Conservation (phyloP, 2,888 invertebrate genomes). For the Crioceris asparagi region DNA sequence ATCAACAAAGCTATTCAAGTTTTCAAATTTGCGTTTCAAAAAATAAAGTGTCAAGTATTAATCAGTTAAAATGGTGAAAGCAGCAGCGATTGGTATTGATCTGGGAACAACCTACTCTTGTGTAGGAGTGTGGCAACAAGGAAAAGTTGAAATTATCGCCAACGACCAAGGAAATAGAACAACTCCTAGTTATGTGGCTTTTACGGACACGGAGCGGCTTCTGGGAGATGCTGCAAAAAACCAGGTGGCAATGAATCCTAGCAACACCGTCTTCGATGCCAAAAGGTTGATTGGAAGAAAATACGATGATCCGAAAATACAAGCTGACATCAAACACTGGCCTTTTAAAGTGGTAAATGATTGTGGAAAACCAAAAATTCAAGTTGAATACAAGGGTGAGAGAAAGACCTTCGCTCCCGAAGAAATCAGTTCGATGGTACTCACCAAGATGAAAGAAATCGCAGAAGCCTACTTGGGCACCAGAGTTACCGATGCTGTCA, state of each 20-base stretch:
- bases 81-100: slow-evolving; percentile 64
- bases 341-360: slow-evolving; percentile 65
- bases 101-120: slow-evolving; percentile 83
- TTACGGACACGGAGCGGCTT: slow-evolving; percentile 56
- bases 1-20: too few relatives aligned
- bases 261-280: slow-evolving; percentile 59
- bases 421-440: slow-evolving; percentile 60
- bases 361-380: slow-evolving; percentile 55
- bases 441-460: slow-evolving; percentile 35
- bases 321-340: slow-evolving; percentile 75
- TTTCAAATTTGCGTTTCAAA: too few relatives aligned
- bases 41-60: too few relatives aligned
- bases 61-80: slow-evolving; percentile 29
- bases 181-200: slow-evolving; percentile 70
- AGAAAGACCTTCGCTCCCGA: slow-evolving; percentile 55
- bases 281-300: slow-evolving; percentile 73
- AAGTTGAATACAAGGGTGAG: slow-evolving; percentile 56
- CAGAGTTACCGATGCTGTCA: slow-evolving; percentile 45
- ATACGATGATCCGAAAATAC: slow-evolving; percentile 63
- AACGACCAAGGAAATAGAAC: slow-evolving; percentile 79
- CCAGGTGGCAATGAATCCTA: slow-evolving; percentile 62
- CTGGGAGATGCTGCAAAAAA: slow-evolving; percentile 63
- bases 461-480: slow-evolving; percentile 39
- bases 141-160: slow-evolving; percentile 77
- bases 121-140: slow-evolving; percentile 71